Conservation (phyloP, 2,113 vertebrate species). For the Dicerorhinus sumatrensis region DNA sequence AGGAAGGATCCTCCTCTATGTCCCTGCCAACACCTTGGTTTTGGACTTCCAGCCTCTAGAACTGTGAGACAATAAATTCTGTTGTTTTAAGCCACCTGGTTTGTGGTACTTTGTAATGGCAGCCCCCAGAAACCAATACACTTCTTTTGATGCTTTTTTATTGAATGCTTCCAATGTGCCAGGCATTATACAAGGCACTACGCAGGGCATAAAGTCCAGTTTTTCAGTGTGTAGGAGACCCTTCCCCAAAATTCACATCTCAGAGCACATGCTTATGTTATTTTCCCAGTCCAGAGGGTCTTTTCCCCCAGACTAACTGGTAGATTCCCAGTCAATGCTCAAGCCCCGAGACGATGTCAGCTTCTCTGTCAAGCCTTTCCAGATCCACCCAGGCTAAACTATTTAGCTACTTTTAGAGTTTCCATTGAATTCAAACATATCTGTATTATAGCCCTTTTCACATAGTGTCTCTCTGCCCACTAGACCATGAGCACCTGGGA, state of each 20-base stretch:
- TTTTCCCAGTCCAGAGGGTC: not conserved
- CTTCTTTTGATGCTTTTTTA: not conserved
- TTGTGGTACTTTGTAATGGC: not conserved
- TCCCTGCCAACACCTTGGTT: not conserved
- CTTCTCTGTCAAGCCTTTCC: not conserved
- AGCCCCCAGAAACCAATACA: not conserved
- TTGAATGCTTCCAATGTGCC: not conserved
- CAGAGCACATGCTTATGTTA: not conserved
- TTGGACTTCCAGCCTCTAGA: not conserved
- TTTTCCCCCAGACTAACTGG: not conserved
- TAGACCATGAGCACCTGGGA: not conserved
- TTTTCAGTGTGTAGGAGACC: not conserved
- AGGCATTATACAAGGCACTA: not conserved
- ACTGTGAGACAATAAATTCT: not conserved
- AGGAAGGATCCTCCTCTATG: not conserved
- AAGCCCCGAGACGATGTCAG: not conserved
- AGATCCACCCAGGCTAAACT: not conserved
- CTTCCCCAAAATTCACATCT: not conserved
- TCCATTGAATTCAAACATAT: not conserved
- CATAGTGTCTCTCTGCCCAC: not conserved
- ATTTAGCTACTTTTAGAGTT: not conserved
- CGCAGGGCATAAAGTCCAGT: not conserved
- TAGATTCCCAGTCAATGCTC: not conserved
- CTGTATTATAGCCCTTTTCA: not conserved
- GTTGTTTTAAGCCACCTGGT: not conserved